A percentile compares a stretch with the other conserved stretches of the same genome.
These are phyloP conservation scores for Mesodorylaimus sp. DNA, from an alignment of 2,888 invertebrate species.

Conservation along the genomic window DNA sequence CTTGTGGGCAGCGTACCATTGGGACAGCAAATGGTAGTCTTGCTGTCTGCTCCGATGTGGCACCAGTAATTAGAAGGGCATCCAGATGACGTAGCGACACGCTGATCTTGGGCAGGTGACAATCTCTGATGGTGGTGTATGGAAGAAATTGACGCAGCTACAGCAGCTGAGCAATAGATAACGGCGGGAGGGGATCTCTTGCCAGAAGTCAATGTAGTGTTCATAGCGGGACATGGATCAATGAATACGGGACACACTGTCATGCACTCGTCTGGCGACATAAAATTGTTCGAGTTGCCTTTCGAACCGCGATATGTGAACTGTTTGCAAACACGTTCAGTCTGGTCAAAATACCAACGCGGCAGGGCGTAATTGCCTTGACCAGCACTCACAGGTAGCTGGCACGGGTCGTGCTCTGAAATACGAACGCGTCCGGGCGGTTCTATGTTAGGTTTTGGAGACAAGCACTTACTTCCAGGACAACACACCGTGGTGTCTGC, in stretches of 20 bases:
- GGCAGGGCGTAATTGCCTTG: neutral
- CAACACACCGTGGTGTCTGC: constrained; percentile 7
- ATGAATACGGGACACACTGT: constrained; percentile 12
- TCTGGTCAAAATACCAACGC: constrained; percentile 7
- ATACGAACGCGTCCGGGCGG: neutral
- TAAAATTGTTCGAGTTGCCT: constrained; percentile 16
- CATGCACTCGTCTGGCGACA: constrained; percentile 17
- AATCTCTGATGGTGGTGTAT: no score
- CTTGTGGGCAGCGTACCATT: constrained; percentile 7
- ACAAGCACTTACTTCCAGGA: constrained; percentile 1
- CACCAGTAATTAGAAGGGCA: constrained; percentile 11
- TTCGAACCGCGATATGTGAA: constrained; percentile 18
- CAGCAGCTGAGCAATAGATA: no score
- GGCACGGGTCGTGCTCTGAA: neutral
- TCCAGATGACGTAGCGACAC: no score
- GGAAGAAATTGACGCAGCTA: no score
- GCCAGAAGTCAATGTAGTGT: no score
- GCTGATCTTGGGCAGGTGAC: no score
- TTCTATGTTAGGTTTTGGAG: neutral
- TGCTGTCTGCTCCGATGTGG: constrained; percentile 8
- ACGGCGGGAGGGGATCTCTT: no score
- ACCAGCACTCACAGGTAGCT: neutral
- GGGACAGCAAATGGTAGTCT: constrained; percentile 11
- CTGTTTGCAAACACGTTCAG: constrained; percentile 8
- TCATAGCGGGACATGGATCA: neutral